Conservation (phyloP, 2,888 invertebrate species). For the Ectropis crepuscularia region DNA sequence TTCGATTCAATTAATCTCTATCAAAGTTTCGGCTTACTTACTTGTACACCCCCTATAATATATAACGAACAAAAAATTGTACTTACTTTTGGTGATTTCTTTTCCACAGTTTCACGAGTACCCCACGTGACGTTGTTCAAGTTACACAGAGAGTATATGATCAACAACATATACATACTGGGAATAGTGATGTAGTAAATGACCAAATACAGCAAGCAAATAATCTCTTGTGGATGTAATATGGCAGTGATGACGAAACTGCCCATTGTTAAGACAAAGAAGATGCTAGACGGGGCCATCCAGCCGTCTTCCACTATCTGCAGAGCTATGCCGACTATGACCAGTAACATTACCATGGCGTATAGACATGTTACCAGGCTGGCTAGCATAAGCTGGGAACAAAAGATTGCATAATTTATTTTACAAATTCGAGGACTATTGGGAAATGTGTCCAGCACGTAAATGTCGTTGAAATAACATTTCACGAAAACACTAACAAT, state of each 20-base stretch:
- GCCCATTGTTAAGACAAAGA: slow-evolving; percentile 89
- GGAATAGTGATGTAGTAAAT: slow-evolving; percentile 96
- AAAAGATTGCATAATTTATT: not conserved
- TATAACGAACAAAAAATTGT: not conserved
- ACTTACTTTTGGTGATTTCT: slow-evolving; percentile 71
- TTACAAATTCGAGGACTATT: too few relatives aligned
- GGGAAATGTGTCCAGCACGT: too few relatives aligned
- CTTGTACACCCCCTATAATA: not conserved
- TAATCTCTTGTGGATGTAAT: slow-evolving; percentile 91
- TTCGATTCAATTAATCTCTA: too few relatives aligned
- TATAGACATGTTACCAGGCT: slow-evolving; percentile 91
- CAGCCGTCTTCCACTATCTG: slow-evolving; percentile 92
- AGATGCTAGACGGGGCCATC: slow-evolving; percentile 93
- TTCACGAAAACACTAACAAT: too few relatives aligned
- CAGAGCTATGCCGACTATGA: slow-evolving; percentile 91
- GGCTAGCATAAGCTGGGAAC: slow-evolving; percentile 87
- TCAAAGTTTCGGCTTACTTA: too few relatives aligned
- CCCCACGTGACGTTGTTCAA: slow-evolving; percentile 98
- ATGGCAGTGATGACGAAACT: slow-evolving; percentile 87
- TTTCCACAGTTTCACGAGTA: slow-evolving; percentile 90
- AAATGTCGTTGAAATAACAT: too few relatives aligned
- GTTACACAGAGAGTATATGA: slow-evolving; percentile 96
- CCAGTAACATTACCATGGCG: slow-evolving; percentile 94
- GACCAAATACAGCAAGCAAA: slow-evolving; percentile 89
- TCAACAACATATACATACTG: slow-evolving; percentile 96